Percentiles rank a stretch among this genome's conserved stretches.
These are phyloP conservation scores for Aphrophora alni DNA, from an alignment of 2,888 invertebrate genomes.

Conservation along the genomic window DNA sequence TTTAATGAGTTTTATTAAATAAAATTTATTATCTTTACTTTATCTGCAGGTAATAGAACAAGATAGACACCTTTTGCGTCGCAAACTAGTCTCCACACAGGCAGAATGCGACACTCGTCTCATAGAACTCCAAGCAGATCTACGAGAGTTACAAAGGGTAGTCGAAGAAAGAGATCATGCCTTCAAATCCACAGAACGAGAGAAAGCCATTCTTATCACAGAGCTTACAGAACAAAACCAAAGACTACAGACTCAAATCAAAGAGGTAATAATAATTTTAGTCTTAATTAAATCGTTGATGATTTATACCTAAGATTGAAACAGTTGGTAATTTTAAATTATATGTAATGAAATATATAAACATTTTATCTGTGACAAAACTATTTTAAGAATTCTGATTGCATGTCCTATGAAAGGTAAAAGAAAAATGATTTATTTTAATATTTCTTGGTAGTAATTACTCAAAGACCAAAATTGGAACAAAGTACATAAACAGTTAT, in stretches of 20 bases:
- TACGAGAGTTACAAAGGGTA: slow-evolving; percentile 78
- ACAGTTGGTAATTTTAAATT: too few relatives aligned
- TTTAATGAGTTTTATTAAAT: too few relatives aligned
- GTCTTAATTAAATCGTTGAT: too few relatives aligned
- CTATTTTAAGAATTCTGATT: too few relatives aligned
- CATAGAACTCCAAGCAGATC: slow-evolving; percentile 87
- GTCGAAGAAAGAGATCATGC: slow-evolving; percentile 64
- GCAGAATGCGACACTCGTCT: slow-evolving; percentile 89
- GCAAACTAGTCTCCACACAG: slow-evolving; percentile 83
- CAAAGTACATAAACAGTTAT: too few relatives aligned
- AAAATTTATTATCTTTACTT: background rate
- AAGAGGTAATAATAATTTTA: slow-evolving; percentile 64
- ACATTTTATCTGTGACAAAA: too few relatives aligned
- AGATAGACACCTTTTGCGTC: slow-evolving; percentile 86
- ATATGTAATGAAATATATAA: too few relatives aligned
- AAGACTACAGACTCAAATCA: slow-evolving; percentile 82
- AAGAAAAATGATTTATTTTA: too few relatives aligned
- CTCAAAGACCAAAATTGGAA: too few relatives aligned
- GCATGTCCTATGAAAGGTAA: too few relatives aligned
- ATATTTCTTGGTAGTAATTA: too few relatives aligned
- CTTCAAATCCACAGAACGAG: slow-evolving; percentile 66
- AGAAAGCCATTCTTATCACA: slow-evolving; percentile 79
- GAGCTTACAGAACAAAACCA: slow-evolving; percentile 91
- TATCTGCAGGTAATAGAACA: slow-evolving; percentile 84
- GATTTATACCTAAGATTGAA: too few relatives aligned